Percentiles rank a stretch among this genome's conserved stretches.
Evolutionary conservation across 2,797 vertebrate genomes (phyloP).

Genomic region (Bovichtus variegatus): DNA sequence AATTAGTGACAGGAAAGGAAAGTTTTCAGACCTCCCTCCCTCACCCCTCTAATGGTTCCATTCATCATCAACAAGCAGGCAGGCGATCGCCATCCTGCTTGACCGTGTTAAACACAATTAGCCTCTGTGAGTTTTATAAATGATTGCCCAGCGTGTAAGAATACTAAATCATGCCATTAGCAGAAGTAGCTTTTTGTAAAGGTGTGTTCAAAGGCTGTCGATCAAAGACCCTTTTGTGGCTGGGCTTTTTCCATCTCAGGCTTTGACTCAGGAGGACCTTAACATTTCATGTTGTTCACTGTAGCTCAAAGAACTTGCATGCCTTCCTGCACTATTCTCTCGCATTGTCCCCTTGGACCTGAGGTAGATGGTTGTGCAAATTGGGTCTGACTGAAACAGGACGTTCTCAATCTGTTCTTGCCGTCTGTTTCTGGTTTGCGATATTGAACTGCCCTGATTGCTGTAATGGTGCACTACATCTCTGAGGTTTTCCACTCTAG

Average conservation of each 20-base stretch:
- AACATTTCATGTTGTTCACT: slow-evolving; percentile 58
- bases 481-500: slow-evolving; percentile 69
- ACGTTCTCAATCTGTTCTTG: slow-evolving; percentile 84
- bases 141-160: slow-evolving; percentile 40
- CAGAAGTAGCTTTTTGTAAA: slow-evolving; percentile 53
- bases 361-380: slow-evolving; percentile 77
- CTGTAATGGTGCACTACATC: slow-evolving; percentile 75
- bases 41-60: slow-evolving; percentile 55
- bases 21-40: slow-evolving; percentile 36
- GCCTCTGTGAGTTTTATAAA: slow-evolving; percentile 58
- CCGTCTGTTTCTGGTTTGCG: slow-evolving; percentile 84
- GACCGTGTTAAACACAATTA: slow-evolving; percentile 65
- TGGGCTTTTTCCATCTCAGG: slow-evolving; percentile 43
- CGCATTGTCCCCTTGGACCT: slow-evolving; percentile 72
- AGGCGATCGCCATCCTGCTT: slow-evolving; percentile 54
- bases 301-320: slow-evolving; percentile 63
- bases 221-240: slow-evolving; percentile 49
- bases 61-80: slow-evolving; percentile 70
- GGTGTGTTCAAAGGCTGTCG: slow-evolving; percentile 42
- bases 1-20: slow-evolving; percentile 67
- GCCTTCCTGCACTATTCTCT: slow-evolving; percentile 71
- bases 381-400: slow-evolving; percentile 84
- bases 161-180: slow-evolving; percentile 53
- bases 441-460: slow-evolving; percentile 82
- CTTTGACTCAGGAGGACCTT: slow-evolving; percentile 34